These are phyloP conservation scores for Heliconius himera DNA, from an alignment of 1,140 invertebrate species.

Conservation along the genomic window DNA sequence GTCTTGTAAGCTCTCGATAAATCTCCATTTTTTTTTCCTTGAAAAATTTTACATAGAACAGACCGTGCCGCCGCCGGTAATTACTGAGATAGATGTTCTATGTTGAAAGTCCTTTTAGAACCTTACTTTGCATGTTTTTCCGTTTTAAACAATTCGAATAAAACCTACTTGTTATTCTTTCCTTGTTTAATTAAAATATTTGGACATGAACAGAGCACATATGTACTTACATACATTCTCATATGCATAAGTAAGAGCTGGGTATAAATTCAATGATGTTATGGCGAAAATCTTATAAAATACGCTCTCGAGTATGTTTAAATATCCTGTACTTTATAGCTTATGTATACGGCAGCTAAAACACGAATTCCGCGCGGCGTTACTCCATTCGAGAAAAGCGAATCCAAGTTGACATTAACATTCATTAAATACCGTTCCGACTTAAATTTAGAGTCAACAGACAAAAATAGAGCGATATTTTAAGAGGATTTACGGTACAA, in stretches of 20 bases:
- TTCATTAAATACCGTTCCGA: constrained; percentile 75
- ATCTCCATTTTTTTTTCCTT: constrained; percentile 68
- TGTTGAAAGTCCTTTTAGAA: constrained; percentile 35
- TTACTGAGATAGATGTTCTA: constrained; percentile 41
- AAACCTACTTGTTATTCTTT: constrained; percentile 21
- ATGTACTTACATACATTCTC: constrained; percentile 5
- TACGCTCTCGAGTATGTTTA: constrained; percentile 29
- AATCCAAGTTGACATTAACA: constrained; percentile 73
- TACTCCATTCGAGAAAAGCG: constrained; percentile 64
- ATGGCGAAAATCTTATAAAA: constrained; percentile 33
- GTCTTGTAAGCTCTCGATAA: constrained; percentile 54
- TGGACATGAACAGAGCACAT: constrained; percentile 18
- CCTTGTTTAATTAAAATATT: constrained; percentile 31
- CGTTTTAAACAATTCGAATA: constrained; percentile 27
- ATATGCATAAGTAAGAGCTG: constrained; percentile 27
- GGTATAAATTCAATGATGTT: constrained; percentile 32
- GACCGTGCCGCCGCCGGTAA: constrained; percentile 41
- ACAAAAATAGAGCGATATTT: constrained; percentile 81
- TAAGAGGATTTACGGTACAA: constrained; percentile 81
- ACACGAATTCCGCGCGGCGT: constrained; percentile 61
- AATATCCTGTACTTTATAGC: constrained; percentile 42
- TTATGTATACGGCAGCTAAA: constrained; percentile 41
- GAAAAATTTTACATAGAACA: constrained; percentile 60
- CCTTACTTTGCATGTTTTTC: constrained; percentile 38
- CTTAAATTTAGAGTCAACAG: constrained; percentile 73